Percentiles rank a stretch among this genome's conserved stretches.
Evolutionary conservation across 2,113 vertebrate species (phyloP).

Genomic region (Cololabis saira): DNA sequence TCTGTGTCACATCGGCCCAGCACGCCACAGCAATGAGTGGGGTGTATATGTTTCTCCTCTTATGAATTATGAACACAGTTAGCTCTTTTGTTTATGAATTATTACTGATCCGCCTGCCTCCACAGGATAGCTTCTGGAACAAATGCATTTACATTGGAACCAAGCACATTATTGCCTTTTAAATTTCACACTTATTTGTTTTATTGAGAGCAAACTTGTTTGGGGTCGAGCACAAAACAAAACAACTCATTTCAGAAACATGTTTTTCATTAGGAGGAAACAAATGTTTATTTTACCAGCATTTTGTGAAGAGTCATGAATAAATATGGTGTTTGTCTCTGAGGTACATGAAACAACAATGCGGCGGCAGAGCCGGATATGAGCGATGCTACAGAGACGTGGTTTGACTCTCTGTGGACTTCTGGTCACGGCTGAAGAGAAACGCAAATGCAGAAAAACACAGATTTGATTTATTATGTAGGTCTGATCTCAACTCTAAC

Average conservation of each 20-base stretch:
- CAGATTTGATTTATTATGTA: conserved; percentile 33
- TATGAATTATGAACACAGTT: conserved; percentile 79
- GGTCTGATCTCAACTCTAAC: conserved; percentile 13
- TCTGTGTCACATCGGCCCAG: conserved; percentile 27
- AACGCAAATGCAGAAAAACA: conserved; percentile 6
- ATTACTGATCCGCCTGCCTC: conserved; percentile 73
- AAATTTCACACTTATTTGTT: conserved; percentile 65
- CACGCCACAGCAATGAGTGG: conserved; percentile 40
- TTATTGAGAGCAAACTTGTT: conserved; percentile 57
- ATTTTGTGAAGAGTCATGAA: conserved; percentile 75
- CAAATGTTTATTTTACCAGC: conserved; percentile 77
- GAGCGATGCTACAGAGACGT: conserved; percentile 42
- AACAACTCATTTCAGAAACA: conserved; percentile 75
- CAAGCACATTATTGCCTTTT: conserved; percentile 68
- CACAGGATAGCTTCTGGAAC: conserved; percentile 69
- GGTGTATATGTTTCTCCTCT: conserved; percentile 75
- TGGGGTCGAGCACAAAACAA: conserved; percentile 70
- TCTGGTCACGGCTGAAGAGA: conserved; percentile 50
- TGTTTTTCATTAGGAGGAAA: conserved; percentile 75
- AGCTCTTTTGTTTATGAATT: conserved; percentile 80
- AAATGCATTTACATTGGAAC: conserved; percentile 72
- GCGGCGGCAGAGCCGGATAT: conserved; percentile 55
- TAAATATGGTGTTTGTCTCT: conserved; percentile 78
- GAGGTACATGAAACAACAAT: conserved; percentile 79
- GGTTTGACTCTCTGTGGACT: conserved; percentile 67